Percentiles rank a stretch among this genome's conserved stretches.
Evolutionary conservation across 1,140 invertebrate species (phyloP).

Genomic region (Lutraria rhynchaena): DNA sequence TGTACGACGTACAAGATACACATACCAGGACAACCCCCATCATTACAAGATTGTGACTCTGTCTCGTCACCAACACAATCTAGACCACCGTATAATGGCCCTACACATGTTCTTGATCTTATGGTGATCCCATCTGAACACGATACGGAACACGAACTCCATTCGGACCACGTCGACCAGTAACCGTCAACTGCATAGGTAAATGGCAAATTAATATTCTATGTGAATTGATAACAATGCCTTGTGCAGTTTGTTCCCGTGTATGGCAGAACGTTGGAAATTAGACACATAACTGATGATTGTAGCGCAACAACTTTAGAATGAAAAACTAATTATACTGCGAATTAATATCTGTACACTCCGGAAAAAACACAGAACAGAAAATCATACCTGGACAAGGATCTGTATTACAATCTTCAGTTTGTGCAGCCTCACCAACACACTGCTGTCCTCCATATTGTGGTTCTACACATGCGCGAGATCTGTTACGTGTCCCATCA

Average conservation of each 20-base stretch:
- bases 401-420: slow-evolving; percentile 19
- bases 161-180: slow-evolving; percentile 3
- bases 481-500: slow-evolving; percentile 59
- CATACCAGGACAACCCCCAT: neutral
- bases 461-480: slow-evolving; percentile 64
- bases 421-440: slow-evolving; percentile 25
- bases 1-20: too few species aligned
- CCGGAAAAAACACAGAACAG: too few species aligned
- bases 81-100: neutral
- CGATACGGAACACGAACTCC: neutral
- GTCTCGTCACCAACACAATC: neutral
- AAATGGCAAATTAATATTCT: neutral
- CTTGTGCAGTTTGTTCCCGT: too few species aligned
- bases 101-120: neutral
- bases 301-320: too few species aligned
- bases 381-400: slow-evolving; percentile 35
- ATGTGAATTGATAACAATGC: neutral
- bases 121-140: neutral
- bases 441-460: slow-evolving; percentile 64
- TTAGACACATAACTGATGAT: too few species aligned
- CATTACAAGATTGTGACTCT: neutral
- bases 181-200: slow-evolving; percentile 2
- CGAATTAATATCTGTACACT: too few species aligned
- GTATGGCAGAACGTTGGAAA: too few species aligned
- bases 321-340: too few species aligned